phyloP scores from a whole-genome alignment of 1,140 invertebrate species.

The Platyscapa corneri region DNA sequence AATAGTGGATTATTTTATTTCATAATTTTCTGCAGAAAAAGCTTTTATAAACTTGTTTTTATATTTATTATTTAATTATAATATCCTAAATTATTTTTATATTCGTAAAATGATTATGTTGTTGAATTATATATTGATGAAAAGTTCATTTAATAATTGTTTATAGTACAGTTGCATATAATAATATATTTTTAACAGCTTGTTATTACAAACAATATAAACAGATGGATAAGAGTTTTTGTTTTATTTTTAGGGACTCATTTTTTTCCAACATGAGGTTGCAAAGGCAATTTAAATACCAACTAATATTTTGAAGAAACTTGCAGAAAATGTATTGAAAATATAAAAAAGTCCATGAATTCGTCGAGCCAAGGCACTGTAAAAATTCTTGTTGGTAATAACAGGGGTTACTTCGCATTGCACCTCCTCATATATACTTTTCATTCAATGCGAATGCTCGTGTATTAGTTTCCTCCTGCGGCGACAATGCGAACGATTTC shows the following conservation, averaged over 20 bases:
- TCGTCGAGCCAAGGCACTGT: background rate
- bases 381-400: background rate
- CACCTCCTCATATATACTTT: background rate
- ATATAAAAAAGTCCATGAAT: background rate
- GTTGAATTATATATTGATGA: too few relatives aligned
- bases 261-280: background rate
- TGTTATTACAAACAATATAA: too few relatives aligned
- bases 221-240: too few relatives aligned
- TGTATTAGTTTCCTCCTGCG: background rate
- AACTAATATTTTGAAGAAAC: background rate
- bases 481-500: constrained; percentile 5
- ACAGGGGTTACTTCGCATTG: background rate
- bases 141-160: background rate
- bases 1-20: too few relatives aligned
- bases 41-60: too few relatives aligned
- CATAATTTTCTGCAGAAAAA: too few relatives aligned
- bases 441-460: background rate
- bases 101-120: too few relatives aligned
- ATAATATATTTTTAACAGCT: background rate
- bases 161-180: background rate
- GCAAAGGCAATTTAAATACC: too few relatives aligned
- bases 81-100: too few relatives aligned
- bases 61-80: too few relatives aligned
- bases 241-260: too few relatives aligned
- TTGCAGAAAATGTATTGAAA: background rate